Conservation (phyloP, 2,888 invertebrate species). For the Netelia melanura region DNA sequence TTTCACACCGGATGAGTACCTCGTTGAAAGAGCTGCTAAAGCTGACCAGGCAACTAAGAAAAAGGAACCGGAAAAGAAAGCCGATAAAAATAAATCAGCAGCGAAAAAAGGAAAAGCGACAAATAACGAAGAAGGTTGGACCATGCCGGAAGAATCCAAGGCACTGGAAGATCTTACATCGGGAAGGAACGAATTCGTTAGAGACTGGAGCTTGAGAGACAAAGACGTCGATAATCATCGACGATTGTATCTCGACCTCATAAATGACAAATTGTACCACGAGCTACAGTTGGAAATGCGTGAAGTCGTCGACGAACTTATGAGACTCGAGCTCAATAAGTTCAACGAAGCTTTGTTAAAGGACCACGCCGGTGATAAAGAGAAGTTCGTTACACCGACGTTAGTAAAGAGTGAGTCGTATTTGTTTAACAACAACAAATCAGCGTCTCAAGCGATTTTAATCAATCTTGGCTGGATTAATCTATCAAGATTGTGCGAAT, state of each 20-base stretch:
- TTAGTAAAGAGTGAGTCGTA: conserved; percentile 65
- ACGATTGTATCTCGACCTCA: conserved; percentile 88
- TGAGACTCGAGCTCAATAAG: conserved; percentile 87
- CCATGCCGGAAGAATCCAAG: conserved; percentile 79
- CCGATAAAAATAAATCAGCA: conserved; percentile 29
- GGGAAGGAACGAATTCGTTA: conserved; percentile 84
- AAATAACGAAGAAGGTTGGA: conserved; percentile 64
- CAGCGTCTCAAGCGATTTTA: too few species aligned
- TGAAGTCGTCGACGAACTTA: conserved; percentile 89
- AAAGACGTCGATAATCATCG: conserved; percentile 87
- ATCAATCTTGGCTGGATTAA: too few species aligned
- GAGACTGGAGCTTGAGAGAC: conserved; percentile 85
- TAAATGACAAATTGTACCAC: conserved; percentile 88
- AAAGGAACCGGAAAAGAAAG: conserved; percentile 74
- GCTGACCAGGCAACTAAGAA: conserved; percentile 63
- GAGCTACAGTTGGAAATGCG: conserved; percentile 89
- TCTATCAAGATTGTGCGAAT: too few species aligned
- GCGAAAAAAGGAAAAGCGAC: conserved; percentile 54
- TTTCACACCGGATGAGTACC: conserved; percentile 87
- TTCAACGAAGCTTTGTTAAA: conserved; percentile 86
- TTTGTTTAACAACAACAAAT: too few species aligned
- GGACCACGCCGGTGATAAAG: conserved; percentile 80
- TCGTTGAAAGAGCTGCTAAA: conserved; percentile 80
- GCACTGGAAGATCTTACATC: conserved; percentile 69
- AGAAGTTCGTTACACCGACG: conserved; percentile 68